Evolutionary conservation across 1,140 invertebrate genomes (phyloP), one percentile per base, ranked within the genome.

Genomic region (Ostrea edulis): DNA sequence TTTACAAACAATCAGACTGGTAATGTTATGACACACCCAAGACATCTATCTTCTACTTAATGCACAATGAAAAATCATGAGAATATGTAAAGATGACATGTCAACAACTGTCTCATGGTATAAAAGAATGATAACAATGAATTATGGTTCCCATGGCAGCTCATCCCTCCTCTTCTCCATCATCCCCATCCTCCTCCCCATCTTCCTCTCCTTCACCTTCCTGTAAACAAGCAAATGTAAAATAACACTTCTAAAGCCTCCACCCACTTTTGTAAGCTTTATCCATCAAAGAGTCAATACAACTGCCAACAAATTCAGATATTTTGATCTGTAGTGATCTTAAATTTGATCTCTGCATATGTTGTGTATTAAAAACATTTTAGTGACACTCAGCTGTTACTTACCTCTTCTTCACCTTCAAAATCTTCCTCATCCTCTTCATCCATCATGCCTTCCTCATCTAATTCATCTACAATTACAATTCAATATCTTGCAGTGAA

Each of bases 381-480:
- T 25, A 5, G 5, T 5, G 35, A 44, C 35, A 44, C 35, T 44
- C 11, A 85, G 14, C 22, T 3, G 11, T n/a, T 52, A n/a, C 87
- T 85, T 55, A 90, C 90, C 86, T 92, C 91, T 82, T 91, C 90
- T 83, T 92, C 91, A 68, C 89, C 91, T 17, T 92, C 92, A 87
- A 91, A 90, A 52, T 91, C 91, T 94, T 94, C 94, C 25, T 93
- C 93, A 53, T 92, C 93, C 83, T 94, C 94, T 65, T 94, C 94
- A 86, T 93, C 92, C 87, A 91, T 89, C 17, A 91, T 82, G 52
- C 91, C 93, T 84, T 93, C 91, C 44, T 94, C 93, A 91, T 94
- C 93, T 84, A 91, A 84, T 55, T 93, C 93, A 88, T 93, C 93
- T 65, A 52, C 53, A 82, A 71, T 17, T n/a, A 52, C 9, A 86